Percentiles rank a stretch among this genome's conserved stretches.
phyloP scores from a whole-genome alignment of 2,797 vertebrate genomes.

The Helarctos malayanus region DNA sequence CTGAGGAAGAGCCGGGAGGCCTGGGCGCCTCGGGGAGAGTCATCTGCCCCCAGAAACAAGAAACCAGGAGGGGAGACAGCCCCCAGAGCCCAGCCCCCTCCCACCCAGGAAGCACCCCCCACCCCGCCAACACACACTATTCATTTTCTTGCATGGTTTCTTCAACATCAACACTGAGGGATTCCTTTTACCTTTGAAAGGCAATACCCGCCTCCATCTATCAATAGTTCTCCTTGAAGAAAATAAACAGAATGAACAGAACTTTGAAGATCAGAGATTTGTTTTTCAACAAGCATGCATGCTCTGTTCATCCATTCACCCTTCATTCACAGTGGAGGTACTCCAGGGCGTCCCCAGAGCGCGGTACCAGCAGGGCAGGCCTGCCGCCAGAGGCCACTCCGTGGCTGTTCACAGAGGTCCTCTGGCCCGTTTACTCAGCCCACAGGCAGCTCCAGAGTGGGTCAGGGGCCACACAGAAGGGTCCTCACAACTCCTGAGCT shows the following conservation, averaged over 20 bases:
- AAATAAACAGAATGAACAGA: constrained; percentile 56
- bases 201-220: not conserved
- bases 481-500: not conserved
- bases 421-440: not conserved
- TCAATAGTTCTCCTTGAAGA: constrained; percentile 32
- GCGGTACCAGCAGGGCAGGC: too few species aligned
- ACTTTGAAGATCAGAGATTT: constrained; percentile 74
- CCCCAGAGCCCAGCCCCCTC: not conserved
- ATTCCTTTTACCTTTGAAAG: constrained; percentile 46
- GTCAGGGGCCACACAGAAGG: not conserved
- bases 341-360: not conserved
- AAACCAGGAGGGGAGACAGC: not conserved
- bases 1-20: constrained; percentile 49
- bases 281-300: not conserved
- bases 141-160: constrained; percentile 52
- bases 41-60: constrained; percentile 62
- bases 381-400: not conserved
- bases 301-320: not conserved
- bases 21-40: not conserved
- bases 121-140: not conserved
- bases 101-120: not conserved
- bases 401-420: not conserved
- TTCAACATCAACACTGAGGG: constrained; percentile 8
- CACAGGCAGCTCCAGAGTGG: not conserved
- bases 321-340: not conserved